Base-by-base conservation (phyloP, 2,888 invertebrate genomes). In the Dolichopus griseipennis region DNA sequence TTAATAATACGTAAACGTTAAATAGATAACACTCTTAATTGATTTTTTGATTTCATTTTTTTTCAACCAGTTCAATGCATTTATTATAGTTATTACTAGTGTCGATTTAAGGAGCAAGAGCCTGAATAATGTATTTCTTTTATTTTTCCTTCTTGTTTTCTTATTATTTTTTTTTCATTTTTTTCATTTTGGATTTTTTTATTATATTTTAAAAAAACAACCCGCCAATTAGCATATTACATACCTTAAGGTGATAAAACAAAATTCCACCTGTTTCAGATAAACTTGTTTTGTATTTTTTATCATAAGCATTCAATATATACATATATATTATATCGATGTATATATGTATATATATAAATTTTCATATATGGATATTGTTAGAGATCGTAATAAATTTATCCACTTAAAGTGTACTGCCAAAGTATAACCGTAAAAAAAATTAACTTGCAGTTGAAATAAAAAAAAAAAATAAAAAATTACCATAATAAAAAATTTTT, bases 211-310 rank as follows among this genome's bases (percentile, higher is more conserved):
- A n/a, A 41, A 41, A 41, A 41, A 41, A 41, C 15, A 52, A 52
- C 9, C 52, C 52, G 52, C 52, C 52, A 52, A 52, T 52, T 52
- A 52, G 52, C 52, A 52, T 52, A 52, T 52, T 52, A 52, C 52
- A 52, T 52, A 52, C 52, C 52, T 52, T 52, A 15, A 52, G 52
- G 52, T 52, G 52, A 52, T 52, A 52, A 52, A 52, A 52, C 52
- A 52, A n/a, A 52, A 52, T 52, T 52, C 52, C 52, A 52, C 52
- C 52, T 52, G 52, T 52, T 52, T 18, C 15, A 52, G 52, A 18
- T 52, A 18, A 27, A 41, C 41, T 52, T n/a, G 15, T 52, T 52
- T 52, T 52, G 9, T 52, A 52, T 52, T 52, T 52, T 52, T 52
- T 52, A 6, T 9, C 52, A 52, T 37, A 37, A 10, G 8, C 27